These are phyloP conservation scores for Sminthurides aquaticus DNA, from an alignment of 2,888 invertebrate species.

Conservation along the genomic window DNA sequence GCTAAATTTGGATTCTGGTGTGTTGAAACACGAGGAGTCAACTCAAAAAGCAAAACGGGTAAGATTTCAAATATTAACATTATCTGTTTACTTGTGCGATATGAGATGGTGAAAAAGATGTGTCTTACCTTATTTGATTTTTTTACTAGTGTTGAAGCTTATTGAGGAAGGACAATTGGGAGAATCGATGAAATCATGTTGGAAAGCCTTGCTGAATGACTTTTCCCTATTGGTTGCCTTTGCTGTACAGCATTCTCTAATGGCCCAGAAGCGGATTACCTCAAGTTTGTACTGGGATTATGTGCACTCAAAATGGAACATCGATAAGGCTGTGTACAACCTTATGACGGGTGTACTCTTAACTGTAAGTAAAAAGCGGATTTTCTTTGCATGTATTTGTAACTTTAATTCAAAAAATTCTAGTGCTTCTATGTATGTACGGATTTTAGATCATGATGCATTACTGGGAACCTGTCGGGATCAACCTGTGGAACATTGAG, in stretches of 20 bases:
- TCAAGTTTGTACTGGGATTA: slow-evolving; percentile 24
- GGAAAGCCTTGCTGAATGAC: slow-evolving; percentile 6
- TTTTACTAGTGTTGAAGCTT: background rate
- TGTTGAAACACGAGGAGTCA: background rate
- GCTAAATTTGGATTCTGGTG: slow-evolving; percentile 29
- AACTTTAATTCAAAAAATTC: background rate
- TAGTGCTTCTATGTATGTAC: background rate
- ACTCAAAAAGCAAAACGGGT: background rate
- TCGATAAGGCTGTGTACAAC: slow-evolving; percentile 30
- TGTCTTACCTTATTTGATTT: too few relatives aligned
- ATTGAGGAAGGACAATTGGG: background rate
- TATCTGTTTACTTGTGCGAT: too few relatives aligned
- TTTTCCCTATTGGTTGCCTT: slow-evolving; percentile 17
- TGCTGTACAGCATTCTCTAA: slow-evolving; percentile 22
- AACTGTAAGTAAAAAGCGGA: slow-evolving; percentile 18
- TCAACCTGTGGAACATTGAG: slow-evolving; percentile 23
- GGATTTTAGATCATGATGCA: slow-evolving; percentile 12
- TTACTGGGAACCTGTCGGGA: slow-evolving; percentile 22
- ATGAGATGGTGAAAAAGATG: too few relatives aligned
- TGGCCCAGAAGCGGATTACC: slow-evolving; percentile 18
- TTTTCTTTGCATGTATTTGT: background rate
- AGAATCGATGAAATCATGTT: background rate
- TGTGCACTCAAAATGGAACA: slow-evolving; percentile 24
- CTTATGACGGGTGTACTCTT: slow-evolving; percentile 20
- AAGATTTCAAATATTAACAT: too few relatives aligned